These are phyloP conservation scores for Sarotherodon lohbergeri DNA, from an alignment of 2,113 vertebrate species.

Conservation along the genomic window DNA sequence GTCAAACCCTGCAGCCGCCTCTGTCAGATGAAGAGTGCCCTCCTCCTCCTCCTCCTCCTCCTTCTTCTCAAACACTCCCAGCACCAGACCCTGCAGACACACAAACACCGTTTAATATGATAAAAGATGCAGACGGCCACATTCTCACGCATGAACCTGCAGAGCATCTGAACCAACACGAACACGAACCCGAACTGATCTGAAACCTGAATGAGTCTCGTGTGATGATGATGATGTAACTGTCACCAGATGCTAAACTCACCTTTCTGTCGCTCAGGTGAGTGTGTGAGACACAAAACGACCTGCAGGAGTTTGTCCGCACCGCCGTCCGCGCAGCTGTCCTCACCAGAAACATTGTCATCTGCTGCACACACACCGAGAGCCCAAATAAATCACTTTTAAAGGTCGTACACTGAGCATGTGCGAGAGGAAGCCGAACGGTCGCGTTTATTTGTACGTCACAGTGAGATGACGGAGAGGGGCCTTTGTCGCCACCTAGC, in stretches of 20 bases:
- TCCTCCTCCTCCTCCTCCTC: slow-evolving; percentile 51
- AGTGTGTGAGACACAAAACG: slow-evolving; percentile 52
- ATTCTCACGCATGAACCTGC: neutral
- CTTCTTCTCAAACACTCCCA: slow-evolving; percentile 84
- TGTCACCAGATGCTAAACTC: neutral
- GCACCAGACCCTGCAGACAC: slow-evolving; percentile 80
- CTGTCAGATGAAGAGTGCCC: slow-evolving; percentile 71
- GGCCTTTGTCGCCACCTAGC: neutral
- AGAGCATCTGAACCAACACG: neutral
- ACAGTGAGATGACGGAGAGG: neutral
- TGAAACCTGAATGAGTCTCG: neutral
- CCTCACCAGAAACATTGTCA: slow-evolving; percentile 60
- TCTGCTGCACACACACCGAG: neutral
- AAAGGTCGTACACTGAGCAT: slow-evolving; percentile 34
- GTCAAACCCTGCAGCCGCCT: slow-evolving; percentile 80
- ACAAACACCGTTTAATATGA: neutral
- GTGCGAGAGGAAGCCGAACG: neutral
- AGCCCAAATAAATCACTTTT: neutral
- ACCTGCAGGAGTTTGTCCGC: slow-evolving; percentile 43
- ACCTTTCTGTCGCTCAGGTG: slow-evolving; percentile 62
- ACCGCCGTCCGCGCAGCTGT: slow-evolving; percentile 5
- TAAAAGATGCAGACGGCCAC: neutral
- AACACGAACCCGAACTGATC: neutral
- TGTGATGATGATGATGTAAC: neutral
- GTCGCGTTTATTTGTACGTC: slow-evolving; percentile 32